A percentile compares a stretch with the other conserved stretches of the same genome.
Conservation (phyloP, 1,140 invertebrate genomes). For the Bombyx mandarina region DNA sequence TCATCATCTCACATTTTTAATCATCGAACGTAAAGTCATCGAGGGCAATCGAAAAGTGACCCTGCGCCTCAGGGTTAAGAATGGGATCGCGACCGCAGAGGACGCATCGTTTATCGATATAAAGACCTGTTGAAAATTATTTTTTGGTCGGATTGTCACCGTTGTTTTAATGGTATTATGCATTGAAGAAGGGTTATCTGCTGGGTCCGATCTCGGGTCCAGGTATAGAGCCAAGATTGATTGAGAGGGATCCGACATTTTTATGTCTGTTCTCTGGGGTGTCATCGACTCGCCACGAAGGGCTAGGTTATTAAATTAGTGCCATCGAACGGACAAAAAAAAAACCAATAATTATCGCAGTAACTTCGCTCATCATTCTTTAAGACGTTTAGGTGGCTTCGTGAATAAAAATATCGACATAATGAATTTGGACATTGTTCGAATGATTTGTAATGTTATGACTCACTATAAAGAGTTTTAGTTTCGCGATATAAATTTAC, state of each 20-base stretch:
- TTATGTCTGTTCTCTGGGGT: conserved; percentile 52
- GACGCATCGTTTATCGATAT: conserved; percentile 18
- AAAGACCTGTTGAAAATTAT: conserved; percentile 60
- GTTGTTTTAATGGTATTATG: conserved; percentile 70
- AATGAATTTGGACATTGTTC: conserved; percentile 15
- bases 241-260: conserved; percentile 57
- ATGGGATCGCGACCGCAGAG: conserved; percentile 9
- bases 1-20: conserved; percentile 69
- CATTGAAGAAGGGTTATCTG: conserved; percentile 67
- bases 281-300: conserved; percentile 50
- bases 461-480: too few species aligned
- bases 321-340: conserved; percentile 42
- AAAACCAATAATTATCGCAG: conserved; percentile 42
- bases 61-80: conserved; percentile 17
- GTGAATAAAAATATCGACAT: conserved; percentile 19
- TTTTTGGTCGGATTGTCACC: conserved; percentile 68
- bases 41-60: conserved; percentile 27
- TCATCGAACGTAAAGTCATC: conserved; percentile 50
- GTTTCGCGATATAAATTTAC: background rate
- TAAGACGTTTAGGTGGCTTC: conserved; percentile 16
- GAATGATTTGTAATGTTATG: background rate
- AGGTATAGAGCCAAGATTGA: conserved; percentile 62
- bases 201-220: conserved; percentile 52
- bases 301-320: conserved; percentile 64
- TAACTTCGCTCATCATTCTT: conserved; percentile 15